Evolutionary conservation across 2,888 invertebrate species (phyloP), one percentile per base, ranked within the genome.

Genomic region (Tanytarsus gracilentus): DNA sequence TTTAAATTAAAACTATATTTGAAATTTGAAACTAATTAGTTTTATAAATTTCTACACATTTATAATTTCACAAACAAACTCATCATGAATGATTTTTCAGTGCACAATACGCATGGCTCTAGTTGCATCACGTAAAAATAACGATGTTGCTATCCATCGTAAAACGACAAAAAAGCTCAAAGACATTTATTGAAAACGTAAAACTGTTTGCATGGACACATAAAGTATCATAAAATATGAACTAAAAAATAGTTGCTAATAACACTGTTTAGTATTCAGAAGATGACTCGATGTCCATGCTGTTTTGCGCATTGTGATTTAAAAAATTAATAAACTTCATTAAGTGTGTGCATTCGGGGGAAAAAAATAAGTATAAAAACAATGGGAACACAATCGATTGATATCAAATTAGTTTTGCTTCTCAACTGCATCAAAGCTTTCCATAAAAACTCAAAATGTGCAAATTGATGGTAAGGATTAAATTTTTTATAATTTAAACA

Each of bases 351-450:
- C 6, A 8, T 30, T 30, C 27, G 25, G 49, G 49, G 25, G 27
- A 49, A 44, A 26, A 25, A 44, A 18, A 21, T 49, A n/a, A 27
- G 26, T 49, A 49, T 49, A 49, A 49, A 49, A 27, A 44, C 44
- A 44, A 44, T 44, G 11, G 23, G 49, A 49, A 49, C n/a, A 16
- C 11, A 49, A 4, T 26, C 16, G n/a, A 49, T 25, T 23, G 26
- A 8, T 27, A 49, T 49, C 49, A 49, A 49, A 26, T 26, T 49
- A 11, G 27, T 26, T 49, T 49, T 49, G 27, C 26, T 14, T 11
- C 14, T 44, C 23, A 23, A 16, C n/a, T 4, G n/a, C 8, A 44
- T 11, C 25, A 49, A 49, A 49, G n/a, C 49, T n/a, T 27, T 36
- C n/a, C 48, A 48, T 8, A 18, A 48, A 18, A 9, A 48, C 3